A percentile compares a stretch with the other conserved stretches of the same genome.
These are phyloP conservation scores for Hybognathus amarus DNA, from an alignment of 2,797 vertebrate species.

Conservation along the genomic window DNA sequence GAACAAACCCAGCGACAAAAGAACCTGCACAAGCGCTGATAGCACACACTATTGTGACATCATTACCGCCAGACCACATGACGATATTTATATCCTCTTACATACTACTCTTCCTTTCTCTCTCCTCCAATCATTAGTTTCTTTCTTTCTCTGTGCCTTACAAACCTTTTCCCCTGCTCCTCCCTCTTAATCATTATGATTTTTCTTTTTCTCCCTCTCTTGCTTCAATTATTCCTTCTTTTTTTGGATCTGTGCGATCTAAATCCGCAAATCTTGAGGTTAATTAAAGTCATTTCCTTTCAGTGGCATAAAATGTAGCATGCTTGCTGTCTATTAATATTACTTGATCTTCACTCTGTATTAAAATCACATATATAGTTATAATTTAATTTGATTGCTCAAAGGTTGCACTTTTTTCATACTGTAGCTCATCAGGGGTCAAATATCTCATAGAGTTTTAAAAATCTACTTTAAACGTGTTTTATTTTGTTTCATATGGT, in stretches of 20 bases:
- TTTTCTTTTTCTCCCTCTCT: background rate
- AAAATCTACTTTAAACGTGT: background rate
- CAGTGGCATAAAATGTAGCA: background rate
- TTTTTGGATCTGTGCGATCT: background rate
- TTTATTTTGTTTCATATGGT: background rate
- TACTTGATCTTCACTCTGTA: no score
- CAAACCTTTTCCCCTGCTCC: background rate
- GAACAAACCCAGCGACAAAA: constrained; percentile 81
- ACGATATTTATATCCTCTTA: constrained; percentile 54
- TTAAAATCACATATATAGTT: background rate
- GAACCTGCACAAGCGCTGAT: constrained; percentile 81
- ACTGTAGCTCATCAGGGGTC: no score
- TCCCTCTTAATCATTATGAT: constrained; percentile 21
- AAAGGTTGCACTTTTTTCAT: no score
- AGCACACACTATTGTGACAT: constrained; percentile 79
- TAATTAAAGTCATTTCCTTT: constrained; percentile 6
- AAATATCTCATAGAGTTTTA: background rate
- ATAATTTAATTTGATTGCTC: background rate
- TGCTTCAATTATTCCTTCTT: background rate
- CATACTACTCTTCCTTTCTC: constrained; percentile 21
- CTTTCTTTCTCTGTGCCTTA: constrained; percentile 20
- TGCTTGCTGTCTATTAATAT: constrained; percentile 3
- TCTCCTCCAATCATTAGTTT: constrained; percentile 13
- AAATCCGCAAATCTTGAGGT: background rate
- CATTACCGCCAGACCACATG: constrained; percentile 66